These are phyloP conservation scores for Criorhina ranunculi DNA, from an alignment of 2,888 invertebrate genomes.

Conservation along the genomic window DNA sequence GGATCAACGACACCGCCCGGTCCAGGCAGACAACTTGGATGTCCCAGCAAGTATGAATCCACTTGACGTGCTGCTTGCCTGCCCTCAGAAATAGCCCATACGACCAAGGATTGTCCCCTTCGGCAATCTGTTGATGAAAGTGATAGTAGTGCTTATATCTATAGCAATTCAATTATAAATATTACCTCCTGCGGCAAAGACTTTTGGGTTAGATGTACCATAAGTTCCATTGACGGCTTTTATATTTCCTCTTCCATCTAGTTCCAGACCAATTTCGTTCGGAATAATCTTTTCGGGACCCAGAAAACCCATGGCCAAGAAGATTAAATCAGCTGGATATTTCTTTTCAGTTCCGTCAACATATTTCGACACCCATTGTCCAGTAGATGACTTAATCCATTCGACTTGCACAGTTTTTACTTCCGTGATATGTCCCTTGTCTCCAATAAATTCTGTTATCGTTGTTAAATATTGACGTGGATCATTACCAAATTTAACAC, in stretches of 20 bases:
- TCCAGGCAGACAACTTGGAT: conserved; percentile 92
- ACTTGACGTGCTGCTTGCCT: conserved; percentile 98
- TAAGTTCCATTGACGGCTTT: conserved; percentile 92
- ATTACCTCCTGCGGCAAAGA: conserved; percentile 98
- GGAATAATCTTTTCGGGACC: conserved; percentile 97
- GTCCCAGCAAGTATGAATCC: conserved; percentile 92
- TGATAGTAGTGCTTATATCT: conserved; percentile 7
- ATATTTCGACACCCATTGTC: conserved; percentile 97
- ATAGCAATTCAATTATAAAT: conserved; percentile 43
- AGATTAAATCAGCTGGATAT: conserved; percentile 94
- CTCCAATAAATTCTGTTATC: conserved; percentile 97
- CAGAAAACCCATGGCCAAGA: conserved; percentile 99
- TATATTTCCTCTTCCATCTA: conserved; percentile 97
- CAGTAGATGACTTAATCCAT: conserved; percentile 96
- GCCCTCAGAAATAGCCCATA: conserved; percentile 99
- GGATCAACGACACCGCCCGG: conserved; percentile 93
- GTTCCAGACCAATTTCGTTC: conserved; percentile 90
- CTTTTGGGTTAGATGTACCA: conserved; percentile 91
- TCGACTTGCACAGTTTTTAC: conserved; percentile 95
- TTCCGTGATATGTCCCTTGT: conserved; percentile 95
- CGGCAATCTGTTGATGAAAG: conserved; percentile 91
- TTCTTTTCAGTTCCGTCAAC: conserved; percentile 91
- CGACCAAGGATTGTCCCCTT: conserved; percentile 99
- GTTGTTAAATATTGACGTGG: conserved; percentile 97
- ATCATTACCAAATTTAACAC: conserved; percentile 95